These are phyloP conservation scores for Syngnathus floridae DNA, from an alignment of 2,113 vertebrate genomes.

Conservation along the genomic window DNA sequence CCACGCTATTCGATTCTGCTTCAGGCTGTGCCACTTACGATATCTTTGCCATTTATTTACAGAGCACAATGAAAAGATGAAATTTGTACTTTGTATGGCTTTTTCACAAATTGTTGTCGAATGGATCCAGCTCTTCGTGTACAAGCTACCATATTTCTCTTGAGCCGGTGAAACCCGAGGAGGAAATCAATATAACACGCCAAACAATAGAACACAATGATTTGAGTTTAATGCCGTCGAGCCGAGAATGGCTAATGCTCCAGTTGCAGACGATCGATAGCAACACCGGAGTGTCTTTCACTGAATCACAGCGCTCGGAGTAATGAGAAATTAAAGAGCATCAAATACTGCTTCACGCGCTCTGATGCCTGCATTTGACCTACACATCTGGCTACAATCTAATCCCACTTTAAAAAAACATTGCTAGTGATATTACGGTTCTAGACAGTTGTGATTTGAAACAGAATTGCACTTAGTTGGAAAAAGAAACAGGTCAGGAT, in stretches of 20 bases:
- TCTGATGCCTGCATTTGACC: not conserved
- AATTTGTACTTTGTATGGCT: slow-evolving; percentile 43
- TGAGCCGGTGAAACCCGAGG: slow-evolving; percentile 63
- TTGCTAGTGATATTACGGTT: not conserved
- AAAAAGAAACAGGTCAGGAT: not conserved
- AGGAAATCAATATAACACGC: slow-evolving; percentile 75
- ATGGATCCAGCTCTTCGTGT: slow-evolving; percentile 43
- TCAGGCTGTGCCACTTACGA: not conserved
- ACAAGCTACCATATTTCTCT: slow-evolving; percentile 68
- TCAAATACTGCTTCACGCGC: slow-evolving; percentile 25
- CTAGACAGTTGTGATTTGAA: not conserved
- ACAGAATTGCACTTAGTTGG: not conserved
- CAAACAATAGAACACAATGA: slow-evolving; percentile 72
- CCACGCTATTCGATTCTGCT: not conserved
- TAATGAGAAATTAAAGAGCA: slow-evolving; percentile 39
- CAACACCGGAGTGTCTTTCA: slow-evolving; percentile 42
- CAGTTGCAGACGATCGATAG: slow-evolving; percentile 70
- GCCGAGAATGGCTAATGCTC: slow-evolving; percentile 72
- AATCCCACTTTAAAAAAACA: not conserved
- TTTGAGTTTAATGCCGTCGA: slow-evolving; percentile 74
- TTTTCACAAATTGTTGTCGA: slow-evolving; percentile 62
- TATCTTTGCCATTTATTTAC: slow-evolving; percentile 10
- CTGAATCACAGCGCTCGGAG: slow-evolving; percentile 40
- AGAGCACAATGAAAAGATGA: slow-evolving; percentile 31
- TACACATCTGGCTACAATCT: not conserved